Conservation (phyloP, 2,888 invertebrate genomes). For the Zaprionus lineosus region DNA sequence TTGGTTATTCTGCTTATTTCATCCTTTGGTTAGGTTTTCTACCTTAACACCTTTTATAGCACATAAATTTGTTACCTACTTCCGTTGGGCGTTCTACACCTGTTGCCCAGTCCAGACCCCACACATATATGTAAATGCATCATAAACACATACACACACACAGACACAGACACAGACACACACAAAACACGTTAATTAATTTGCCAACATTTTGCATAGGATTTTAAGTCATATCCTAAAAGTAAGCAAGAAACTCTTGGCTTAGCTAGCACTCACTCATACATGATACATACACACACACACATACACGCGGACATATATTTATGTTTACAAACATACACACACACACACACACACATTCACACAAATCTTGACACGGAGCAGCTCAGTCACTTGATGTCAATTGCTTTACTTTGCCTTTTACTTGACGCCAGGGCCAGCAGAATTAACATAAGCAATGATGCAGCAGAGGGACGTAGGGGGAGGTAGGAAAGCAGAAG, state of each 20-base stretch:
- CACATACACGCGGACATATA: too few species aligned
- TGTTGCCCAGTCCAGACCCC: constrained; percentile 34
- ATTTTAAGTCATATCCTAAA: constrained; percentile 22
- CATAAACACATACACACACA: constrained; percentile 1
- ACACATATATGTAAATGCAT: too few species aligned
- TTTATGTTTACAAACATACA: constrained; percentile 15
- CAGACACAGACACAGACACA: neutral
- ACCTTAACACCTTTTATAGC: constrained; percentile 1
- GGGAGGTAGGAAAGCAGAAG: neutral
- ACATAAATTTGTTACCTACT: constrained; percentile 19
- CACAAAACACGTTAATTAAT: constrained; percentile 42
- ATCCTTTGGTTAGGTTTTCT: neutral
- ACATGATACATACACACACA: too few species aligned
- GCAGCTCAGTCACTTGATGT: constrained; percentile 58
- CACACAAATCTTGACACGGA: constrained; percentile 1
- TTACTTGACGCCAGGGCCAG: constrained; percentile 65
- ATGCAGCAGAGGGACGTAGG: constrained; percentile 10
- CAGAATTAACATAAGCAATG: constrained; percentile 64
- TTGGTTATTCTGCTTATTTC: neutral
- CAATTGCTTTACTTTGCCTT: constrained; percentile 63
- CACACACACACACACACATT: neutral
- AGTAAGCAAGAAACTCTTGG: too few species aligned
- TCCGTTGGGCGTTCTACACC: constrained; percentile 24
- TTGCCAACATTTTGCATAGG: constrained; percentile 45
- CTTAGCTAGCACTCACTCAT: too few species aligned